These are phyloP conservation scores for Eilema sororculum DNA, from an alignment of 2,888 invertebrate species.

Conservation along the genomic window DNA sequence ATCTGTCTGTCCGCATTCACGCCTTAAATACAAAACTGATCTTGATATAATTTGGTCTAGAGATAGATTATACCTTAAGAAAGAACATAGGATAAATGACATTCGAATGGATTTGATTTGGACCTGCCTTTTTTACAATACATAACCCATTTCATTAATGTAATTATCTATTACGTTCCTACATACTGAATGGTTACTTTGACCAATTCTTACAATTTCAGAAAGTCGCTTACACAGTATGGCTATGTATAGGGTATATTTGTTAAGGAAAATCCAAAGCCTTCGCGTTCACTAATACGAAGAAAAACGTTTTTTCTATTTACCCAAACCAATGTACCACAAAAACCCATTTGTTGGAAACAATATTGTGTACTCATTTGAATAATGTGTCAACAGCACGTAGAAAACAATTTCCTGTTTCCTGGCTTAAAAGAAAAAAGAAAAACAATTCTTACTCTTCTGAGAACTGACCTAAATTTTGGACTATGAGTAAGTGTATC, in stretches of 20 bases:
- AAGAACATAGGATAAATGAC: no score
- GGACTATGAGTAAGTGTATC: constrained; percentile 25
- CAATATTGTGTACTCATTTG: constrained; percentile 13
- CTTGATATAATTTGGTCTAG: no score
- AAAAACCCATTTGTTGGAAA: constrained; percentile 14
- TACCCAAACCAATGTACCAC: constrained; percentile 9
- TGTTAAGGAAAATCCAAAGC: neutral
- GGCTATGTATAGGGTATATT: neutral
- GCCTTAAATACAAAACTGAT: no score
- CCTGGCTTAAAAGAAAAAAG: constrained; percentile 1
- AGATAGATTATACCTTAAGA: no score
- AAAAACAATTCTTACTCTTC: constrained; percentile 5
- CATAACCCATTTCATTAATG: neutral
- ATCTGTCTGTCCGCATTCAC: no score
- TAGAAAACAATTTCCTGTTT: constrained; percentile 9
- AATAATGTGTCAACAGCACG: constrained; percentile 8
- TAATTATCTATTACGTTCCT: neutral
- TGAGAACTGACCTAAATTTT: neutral
- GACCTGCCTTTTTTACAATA: no score
- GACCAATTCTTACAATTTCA: neutral
- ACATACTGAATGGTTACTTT: neutral
- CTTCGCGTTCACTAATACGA: constrained; percentile 1
- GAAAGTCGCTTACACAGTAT: no score
- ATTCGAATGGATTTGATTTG: no score
- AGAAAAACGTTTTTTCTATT: constrained; percentile 7